Evolutionary conservation across 2,113 vertebrate genomes (phyloP).

Genomic region (Rhea americana): DNA sequence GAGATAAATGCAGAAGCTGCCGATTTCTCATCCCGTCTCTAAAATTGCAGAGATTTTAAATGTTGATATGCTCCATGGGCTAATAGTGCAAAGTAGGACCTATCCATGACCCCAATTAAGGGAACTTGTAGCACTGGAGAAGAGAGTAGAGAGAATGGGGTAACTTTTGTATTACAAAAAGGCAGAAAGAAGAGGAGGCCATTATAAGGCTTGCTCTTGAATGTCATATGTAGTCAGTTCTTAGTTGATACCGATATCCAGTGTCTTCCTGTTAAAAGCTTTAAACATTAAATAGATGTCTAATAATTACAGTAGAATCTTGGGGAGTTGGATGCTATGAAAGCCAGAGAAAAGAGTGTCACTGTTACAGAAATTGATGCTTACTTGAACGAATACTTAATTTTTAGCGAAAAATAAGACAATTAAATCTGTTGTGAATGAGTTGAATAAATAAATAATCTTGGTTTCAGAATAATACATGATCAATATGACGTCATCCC

Average conservation of each 20-base stretch:
- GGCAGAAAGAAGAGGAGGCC: background rate
- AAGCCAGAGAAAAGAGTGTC: background rate
- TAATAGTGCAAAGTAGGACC: background rate
- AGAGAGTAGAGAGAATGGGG: background rate
- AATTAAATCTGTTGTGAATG: background rate
- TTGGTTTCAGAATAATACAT: background rate
- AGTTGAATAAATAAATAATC: background rate
- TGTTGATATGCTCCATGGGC: background rate
- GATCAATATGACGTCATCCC: background rate
- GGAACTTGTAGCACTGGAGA: background rate
- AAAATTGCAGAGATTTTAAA: background rate
- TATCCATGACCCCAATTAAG: background rate
- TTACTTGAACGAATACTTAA: background rate
- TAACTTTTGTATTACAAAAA: background rate
- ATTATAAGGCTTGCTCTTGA: accelerated
- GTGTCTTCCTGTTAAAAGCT: background rate
- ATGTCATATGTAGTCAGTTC: background rate
- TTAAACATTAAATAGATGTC: background rate
- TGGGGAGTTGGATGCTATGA: background rate
- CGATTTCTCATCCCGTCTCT: background rate
- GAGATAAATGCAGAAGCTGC: background rate
- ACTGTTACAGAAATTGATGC: background rate
- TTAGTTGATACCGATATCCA: background rate
- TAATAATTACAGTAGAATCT: background rate
- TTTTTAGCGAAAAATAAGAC: background rate